A percentile compares a stretch with the other conserved stretches of the same genome.
These are phyloP conservation scores for Sceloporus tristichus DNA, from an alignment of 2,113 vertebrate species.

Conservation along the genomic window DNA sequence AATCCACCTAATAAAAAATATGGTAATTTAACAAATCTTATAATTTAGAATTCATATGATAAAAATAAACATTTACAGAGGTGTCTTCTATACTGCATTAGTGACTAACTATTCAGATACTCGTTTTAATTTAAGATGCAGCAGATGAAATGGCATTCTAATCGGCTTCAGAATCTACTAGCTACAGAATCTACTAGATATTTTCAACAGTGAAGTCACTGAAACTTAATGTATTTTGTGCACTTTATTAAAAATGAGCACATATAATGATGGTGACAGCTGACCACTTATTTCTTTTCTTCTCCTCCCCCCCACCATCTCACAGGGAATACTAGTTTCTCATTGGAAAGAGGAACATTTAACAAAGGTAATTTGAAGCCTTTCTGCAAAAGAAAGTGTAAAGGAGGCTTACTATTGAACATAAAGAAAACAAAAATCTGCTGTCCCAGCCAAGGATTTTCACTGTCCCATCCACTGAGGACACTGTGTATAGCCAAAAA, in stretches of 20 bases:
- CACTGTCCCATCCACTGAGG: too few species aligned
- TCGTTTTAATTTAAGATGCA: slow-evolving; percentile 38
- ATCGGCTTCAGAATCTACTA: background rate
- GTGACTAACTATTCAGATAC: slow-evolving; percentile 23
- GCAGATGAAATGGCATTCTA: slow-evolving; percentile 50
- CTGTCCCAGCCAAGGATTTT: too few species aligned
- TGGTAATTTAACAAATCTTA: slow-evolving; percentile 33
- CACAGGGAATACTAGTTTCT: background rate
- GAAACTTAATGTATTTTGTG: background rate
- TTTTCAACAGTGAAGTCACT: background rate
- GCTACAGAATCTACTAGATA: background rate
- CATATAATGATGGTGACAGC: too few species aligned
- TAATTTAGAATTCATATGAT: background rate
- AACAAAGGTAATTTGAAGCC: background rate
- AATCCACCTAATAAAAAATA: slow-evolving; percentile 89
- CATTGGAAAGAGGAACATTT: background rate
- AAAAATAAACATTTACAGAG: slow-evolving; percentile 34
- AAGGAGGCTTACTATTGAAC: too few species aligned
- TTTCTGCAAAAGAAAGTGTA: background rate
- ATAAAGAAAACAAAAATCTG: too few species aligned
- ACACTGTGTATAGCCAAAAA: too few species aligned
- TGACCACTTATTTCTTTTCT: too few species aligned
- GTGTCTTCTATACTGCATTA: background rate
- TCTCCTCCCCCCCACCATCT: too few species aligned
- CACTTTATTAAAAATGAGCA: too few species aligned